Evolutionary conservation across 2,797 vertebrate genomes (phyloP).

Genomic region (Crax fasciolata): DNA sequence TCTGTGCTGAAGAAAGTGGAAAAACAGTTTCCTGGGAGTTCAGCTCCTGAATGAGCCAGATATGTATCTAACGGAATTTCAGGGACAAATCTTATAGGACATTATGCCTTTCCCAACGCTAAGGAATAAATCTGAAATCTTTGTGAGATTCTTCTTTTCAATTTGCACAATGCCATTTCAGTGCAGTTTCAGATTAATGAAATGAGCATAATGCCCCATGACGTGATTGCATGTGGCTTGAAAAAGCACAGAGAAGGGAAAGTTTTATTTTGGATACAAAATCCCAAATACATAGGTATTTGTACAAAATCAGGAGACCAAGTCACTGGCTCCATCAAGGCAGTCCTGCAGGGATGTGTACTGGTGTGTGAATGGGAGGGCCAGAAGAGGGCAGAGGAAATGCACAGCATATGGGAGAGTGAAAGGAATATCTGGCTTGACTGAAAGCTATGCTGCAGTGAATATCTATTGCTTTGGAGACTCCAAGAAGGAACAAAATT

Average conservation of each 20-base stretch:
- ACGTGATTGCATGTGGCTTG: not conserved
- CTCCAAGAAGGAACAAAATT: not conserved
- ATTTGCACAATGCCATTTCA: not conserved
- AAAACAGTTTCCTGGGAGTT: not conserved
- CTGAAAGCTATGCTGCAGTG: not conserved
- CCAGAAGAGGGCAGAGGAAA: not conserved
- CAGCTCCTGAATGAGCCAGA: not conserved
- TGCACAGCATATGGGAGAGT: not conserved
- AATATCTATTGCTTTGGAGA: not conserved
- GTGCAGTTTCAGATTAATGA: not conserved
- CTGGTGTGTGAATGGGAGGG: not conserved
- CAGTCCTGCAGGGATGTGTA: not conserved
- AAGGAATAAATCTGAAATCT: not conserved
- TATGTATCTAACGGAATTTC: not conserved
- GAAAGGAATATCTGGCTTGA: not conserved
- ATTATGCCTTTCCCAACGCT: rapidly evolving
- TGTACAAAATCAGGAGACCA: not conserved
- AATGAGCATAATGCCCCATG: not conserved
- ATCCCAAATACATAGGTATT: not conserved
- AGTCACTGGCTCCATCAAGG: not conserved
- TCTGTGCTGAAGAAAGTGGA: not conserved
- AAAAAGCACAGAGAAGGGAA: not conserved
- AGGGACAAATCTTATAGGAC: not conserved
- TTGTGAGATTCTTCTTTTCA: not conserved
- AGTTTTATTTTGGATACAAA: not conserved